These are phyloP conservation scores for Diaphora mendica DNA, from an alignment of 2,888 invertebrate species.

Conservation along the genomic window DNA sequence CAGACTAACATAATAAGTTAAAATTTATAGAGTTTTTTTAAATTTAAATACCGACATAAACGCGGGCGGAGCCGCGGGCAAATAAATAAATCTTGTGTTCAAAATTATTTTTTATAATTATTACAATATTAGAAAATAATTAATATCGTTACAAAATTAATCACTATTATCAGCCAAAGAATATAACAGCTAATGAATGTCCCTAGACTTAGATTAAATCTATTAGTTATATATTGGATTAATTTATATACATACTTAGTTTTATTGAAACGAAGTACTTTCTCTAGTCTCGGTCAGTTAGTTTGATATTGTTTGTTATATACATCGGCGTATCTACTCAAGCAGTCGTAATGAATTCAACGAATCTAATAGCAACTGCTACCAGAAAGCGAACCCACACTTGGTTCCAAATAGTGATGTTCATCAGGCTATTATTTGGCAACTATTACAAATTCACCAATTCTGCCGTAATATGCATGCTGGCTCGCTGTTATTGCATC, in stretches of 20 bases:
- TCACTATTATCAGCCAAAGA: no score
- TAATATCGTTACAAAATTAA: no score
- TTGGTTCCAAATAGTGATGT: not conserved
- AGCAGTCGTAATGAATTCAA: not conserved
- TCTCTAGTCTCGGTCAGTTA: not conserved
- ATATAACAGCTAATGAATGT: no score
- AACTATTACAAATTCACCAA: slow-evolving; percentile 4
- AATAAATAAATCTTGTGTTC: no score
- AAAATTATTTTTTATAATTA: no score
- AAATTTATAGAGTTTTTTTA: no score
- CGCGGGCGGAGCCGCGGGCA: no score
- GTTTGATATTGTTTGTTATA: not conserved
- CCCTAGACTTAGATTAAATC: no score
- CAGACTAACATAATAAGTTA: no score
- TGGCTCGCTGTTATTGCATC: not conserved
- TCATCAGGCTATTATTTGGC: not conserved
- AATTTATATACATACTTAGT: not conserved
- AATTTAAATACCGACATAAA: no score
- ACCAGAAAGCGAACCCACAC: not conserved
- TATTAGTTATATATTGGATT: not conserved
- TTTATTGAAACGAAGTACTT: not conserved
- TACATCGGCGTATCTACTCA: not conserved
- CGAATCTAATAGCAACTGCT: not conserved
- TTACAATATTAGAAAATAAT: no score
- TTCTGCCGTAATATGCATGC: not conserved